phyloP scores from a whole-genome alignment of 2,113 vertebrate species.

The Tragelaphus buxtoni region DNA sequence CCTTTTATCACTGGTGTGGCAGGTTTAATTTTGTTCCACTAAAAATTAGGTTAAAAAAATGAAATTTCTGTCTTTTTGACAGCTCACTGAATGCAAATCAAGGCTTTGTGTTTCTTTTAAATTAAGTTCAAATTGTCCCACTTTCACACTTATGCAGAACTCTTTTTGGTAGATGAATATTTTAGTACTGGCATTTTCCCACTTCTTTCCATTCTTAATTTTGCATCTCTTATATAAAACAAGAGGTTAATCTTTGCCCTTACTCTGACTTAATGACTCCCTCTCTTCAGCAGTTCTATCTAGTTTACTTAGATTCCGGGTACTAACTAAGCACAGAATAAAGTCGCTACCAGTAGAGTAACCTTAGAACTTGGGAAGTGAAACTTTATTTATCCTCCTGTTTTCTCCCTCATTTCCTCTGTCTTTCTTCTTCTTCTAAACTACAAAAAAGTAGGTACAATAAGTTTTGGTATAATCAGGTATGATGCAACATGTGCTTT shows the following conservation, averaged over 20 bases:
- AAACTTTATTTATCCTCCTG: background rate
- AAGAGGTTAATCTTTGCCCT: background rate
- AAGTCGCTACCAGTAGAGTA: background rate
- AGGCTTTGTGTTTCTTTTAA: background rate
- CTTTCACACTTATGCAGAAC: background rate
- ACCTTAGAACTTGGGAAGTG: background rate
- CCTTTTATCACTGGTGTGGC: background rate
- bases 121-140: background rate
- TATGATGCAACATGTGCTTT: background rate
- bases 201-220: background rate
- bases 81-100: background rate
- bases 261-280: background rate
- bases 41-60: background rate
- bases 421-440: background rate
- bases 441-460: background rate
- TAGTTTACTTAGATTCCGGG: background rate
- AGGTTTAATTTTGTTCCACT: background rate
- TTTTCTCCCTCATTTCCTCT: background rate
- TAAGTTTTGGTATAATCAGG: background rate
- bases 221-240: background rate
- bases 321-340: background rate
- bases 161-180: background rate
- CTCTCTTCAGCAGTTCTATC: background rate
- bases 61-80: background rate
- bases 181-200: background rate